Percentiles rank a stretch among this genome's conserved stretches.
Conservation (phyloP, 2,888 invertebrate species). For the Odontomyia ornata region DNA sequence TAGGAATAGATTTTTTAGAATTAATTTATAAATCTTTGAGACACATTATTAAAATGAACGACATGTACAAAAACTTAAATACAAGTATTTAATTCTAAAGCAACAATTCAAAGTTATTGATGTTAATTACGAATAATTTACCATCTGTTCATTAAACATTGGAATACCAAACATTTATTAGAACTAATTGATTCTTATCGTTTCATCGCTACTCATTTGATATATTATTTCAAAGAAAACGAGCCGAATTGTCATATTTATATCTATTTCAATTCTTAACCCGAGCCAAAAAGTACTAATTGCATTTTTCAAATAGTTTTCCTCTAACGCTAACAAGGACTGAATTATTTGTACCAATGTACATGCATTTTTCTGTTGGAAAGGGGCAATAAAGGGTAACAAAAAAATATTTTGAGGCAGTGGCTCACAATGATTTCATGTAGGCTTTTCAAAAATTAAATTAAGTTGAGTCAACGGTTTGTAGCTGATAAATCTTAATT, state of each 20-base stretch:
- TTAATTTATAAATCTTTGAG: too few relatives aligned
- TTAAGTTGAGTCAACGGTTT: too few relatives aligned
- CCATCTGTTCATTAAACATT: not conserved
- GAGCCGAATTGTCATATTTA: not conserved
- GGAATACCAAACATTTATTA: not conserved
- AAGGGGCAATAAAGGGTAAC: conserved; percentile 15
- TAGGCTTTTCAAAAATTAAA: too few relatives aligned
- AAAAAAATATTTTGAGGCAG: not conserved
- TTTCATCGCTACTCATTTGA: not conserved
- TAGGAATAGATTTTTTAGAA: too few relatives aligned
- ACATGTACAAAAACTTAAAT: too few relatives aligned
- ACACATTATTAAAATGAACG: too few relatives aligned
- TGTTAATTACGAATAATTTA: too few relatives aligned
- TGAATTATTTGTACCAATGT: not conserved
- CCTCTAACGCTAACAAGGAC: not conserved
- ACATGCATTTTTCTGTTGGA: too few relatives aligned
- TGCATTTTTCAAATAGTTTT: conserved; percentile 17
- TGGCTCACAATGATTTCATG: not conserved
- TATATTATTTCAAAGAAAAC: not conserved
- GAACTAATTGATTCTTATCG: not conserved
- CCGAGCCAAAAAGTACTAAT: conserved; percentile 14
- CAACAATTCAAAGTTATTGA: too few relatives aligned
- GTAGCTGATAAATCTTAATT: too few relatives aligned
- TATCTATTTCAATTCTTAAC: not conserved
- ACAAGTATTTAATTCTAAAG: too few relatives aligned